phyloP scores from a whole-genome alignment of 2,888 invertebrate genomes.

The Mechanitis mazaeus region DNA sequence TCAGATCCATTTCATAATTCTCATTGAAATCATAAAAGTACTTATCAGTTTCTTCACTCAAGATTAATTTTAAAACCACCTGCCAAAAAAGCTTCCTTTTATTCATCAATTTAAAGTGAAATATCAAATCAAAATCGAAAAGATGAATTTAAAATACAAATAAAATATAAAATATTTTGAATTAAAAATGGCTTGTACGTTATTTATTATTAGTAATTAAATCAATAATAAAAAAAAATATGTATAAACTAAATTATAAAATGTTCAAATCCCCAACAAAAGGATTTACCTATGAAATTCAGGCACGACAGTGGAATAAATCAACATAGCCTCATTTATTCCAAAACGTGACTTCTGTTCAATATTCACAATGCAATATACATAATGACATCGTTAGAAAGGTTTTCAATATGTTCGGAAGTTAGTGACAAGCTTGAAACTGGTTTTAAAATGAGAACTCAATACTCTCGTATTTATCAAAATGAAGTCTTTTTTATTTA shows the following conservation, averaged over 20 bases:
- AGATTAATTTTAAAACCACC: no score
- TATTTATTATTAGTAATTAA: neutral
- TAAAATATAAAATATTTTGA: no score
- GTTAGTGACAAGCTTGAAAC: constrained; percentile 3
- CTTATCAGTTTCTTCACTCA: no score
- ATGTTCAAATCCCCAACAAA: neutral
- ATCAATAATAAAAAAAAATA: neutral
- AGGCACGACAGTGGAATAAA: constrained; percentile 5
- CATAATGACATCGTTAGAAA: constrained; percentile 3
- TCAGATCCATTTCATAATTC: no score
- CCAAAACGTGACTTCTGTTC: constrained; percentile 6
- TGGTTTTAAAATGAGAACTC: neutral
- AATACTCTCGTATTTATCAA: neutral
- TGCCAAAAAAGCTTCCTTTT: no score
- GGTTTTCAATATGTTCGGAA: constrained; percentile 1
- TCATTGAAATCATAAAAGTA: no score
- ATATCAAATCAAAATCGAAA: no score
- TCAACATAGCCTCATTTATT: constrained; percentile 5
- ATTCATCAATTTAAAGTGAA: no score
- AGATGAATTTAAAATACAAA: no score
- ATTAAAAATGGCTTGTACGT: no score
- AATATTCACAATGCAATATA: constrained; percentile 6
- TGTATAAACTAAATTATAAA: neutral
- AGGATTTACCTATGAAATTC: constrained; percentile 6
- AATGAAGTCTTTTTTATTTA: neutral